These are phyloP conservation scores for Patagioenas fasciata DNA, from an alignment of 2,113 vertebrate genomes.

Conservation along the genomic window DNA sequence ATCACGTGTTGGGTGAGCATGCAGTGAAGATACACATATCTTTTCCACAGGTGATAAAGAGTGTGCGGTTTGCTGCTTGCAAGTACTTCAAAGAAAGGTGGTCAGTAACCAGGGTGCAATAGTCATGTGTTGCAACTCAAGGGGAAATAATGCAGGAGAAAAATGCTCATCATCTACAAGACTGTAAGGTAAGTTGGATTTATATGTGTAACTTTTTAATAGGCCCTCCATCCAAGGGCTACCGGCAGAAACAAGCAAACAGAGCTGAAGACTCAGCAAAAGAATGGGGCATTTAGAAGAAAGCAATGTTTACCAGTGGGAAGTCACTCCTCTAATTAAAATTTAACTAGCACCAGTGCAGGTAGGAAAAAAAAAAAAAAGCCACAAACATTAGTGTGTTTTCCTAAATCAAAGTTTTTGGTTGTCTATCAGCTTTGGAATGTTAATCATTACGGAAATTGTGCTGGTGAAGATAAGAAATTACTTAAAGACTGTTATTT, in stretches of 20 bases:
- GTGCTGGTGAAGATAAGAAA: conserved; percentile 3
- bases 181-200: not conserved
- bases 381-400: not conserved
- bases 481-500: not conserved
- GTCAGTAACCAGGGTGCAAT: not conserved
- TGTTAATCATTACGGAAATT: not conserved
- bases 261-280: not conserved
- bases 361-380: not conserved
- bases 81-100: not conserved
- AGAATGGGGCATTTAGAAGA: not conserved
- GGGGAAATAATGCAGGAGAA: not conserved
- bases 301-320: not conserved
- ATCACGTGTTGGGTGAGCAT: not conserved
- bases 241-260: not conserved
- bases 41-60: not conserved
- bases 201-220: not conserved
- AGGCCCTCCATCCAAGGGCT: not conserved
- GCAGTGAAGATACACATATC: not conserved
- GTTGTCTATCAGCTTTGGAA: not conserved
- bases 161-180: not conserved
- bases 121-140: accelerated
- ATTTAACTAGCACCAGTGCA: not conserved
- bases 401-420: not conserved
- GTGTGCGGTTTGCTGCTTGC: not conserved
- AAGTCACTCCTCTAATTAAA: not conserved